Conservation (phyloP, 2,797 vertebrate species). For the Vespertilio murinus region DNA sequence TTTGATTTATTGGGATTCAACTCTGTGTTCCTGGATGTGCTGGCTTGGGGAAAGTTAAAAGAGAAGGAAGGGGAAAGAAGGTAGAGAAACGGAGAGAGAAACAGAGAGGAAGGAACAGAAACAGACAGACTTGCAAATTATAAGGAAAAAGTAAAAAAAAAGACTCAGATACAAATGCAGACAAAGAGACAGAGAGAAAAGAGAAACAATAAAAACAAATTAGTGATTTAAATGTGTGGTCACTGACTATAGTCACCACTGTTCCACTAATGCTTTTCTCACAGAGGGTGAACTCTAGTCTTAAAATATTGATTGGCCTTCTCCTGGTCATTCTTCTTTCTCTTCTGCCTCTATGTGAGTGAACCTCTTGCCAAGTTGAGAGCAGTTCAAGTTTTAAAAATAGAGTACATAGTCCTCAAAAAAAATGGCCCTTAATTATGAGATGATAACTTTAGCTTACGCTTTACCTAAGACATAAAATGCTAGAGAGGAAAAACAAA, state of each 20-base stretch:
- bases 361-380: not conserved
- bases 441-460: not conserved
- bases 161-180: not conserved
- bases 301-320: not conserved
- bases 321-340: not conserved
- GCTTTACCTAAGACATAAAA: not conserved
- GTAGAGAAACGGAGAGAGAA: not conserved
- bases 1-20: not conserved
- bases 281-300: not conserved
- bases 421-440: not conserved
- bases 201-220: not conserved
- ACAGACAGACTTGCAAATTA: not conserved
- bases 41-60: not conserved
- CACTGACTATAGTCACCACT: not conserved
- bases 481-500: not conserved
- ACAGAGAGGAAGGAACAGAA: not conserved
- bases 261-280: not conserved
- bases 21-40: not conserved
- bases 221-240: not conserved
- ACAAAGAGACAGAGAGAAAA: not conserved
- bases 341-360: not conserved
- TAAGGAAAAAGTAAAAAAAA: not conserved
- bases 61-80: not conserved
- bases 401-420: not conserved
- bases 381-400: not conserved